Base-by-base conservation (phyloP, 1,140 invertebrate genomes). In the Hypothenemus hampei region DNA sequence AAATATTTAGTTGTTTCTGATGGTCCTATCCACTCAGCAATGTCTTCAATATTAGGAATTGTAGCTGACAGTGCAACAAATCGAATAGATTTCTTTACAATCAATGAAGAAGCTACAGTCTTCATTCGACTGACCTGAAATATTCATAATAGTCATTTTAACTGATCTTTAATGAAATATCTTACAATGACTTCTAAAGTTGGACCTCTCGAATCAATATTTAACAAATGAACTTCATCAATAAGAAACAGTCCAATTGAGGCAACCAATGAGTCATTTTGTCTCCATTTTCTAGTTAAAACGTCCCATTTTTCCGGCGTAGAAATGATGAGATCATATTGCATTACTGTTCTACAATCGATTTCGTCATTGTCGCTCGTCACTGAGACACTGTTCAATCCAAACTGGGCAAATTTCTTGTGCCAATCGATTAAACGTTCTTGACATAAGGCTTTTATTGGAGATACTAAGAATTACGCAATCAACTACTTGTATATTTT, bases 221-320 rank as follows among this genome's bases (percentile, higher is more conserved):
- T 84, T 36, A 90, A 63, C 35, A 87, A 76, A 70, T 90, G 87
- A 5, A 84, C 85, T 73, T 91, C 89, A 72, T 92, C 89, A 48
- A 92, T 84, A n/a, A 91, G 73, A 63, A 92, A 83, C 4, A 92
- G 70, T 60, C 81, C 81, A 7, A 89, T 75, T 1, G 77, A 68
- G 59, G 81, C 72, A 18, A 88, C 77, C 16, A 87, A 60, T 26
- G 71, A 65, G 52, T 72, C 74, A 60, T 85, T 78, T 57, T 85
- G 81, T 60, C 76, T 79, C 83, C 84, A 89, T 58, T 78, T 77
- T 56, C 87, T 74, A 0, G 86, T 90, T 35, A 90, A 65, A 50
- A 82, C 82, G 67, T 91, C 88, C 86, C 86, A 91, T 73, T 91
- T 91, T 71, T 91, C 88, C 6, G 89, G 88, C 3, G 89, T 92